A percentile compares a stretch with the other conserved stretches of the same genome.
Evolutionary conservation across 2,797 vertebrate species (phyloP).

Genomic region (Clarias platycephalus): DNA sequence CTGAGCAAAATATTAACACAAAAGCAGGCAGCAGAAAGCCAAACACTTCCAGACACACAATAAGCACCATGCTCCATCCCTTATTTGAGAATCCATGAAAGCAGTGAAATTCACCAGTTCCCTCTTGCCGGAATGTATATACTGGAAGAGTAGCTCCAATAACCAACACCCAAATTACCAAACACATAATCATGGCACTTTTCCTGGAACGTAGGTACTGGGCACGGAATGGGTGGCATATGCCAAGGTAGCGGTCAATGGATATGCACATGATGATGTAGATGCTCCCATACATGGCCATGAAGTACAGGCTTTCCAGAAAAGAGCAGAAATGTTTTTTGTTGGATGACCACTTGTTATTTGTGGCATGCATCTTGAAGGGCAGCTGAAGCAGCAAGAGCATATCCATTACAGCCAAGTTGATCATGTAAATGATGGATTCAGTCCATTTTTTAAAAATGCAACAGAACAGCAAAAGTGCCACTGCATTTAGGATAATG

Average conservation of each 20-base stretch:
- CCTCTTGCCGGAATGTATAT: slow-evolving; percentile 61
- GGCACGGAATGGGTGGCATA: slow-evolving; percentile 76
- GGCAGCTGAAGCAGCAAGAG: slow-evolving; percentile 84
- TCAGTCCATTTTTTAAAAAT: slow-evolving; percentile 77
- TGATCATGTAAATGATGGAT: slow-evolving; percentile 88
- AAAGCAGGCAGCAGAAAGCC: slow-evolving; percentile 81
- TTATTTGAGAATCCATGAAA: slow-evolving; percentile 77
- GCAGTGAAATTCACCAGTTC: slow-evolving; percentile 56
- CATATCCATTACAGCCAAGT: slow-evolving; percentile 81
- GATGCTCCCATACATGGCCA: slow-evolving; percentile 86
- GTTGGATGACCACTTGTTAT: fast-evolving
- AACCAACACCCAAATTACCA: slow-evolving; percentile 75
- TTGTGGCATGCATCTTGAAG: slow-evolving; percentile 76
- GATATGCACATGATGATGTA: slow-evolving; percentile 87
- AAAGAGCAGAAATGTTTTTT: slow-evolving; percentile 70
- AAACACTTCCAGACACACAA: slow-evolving; percentile 78
- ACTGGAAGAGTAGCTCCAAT: slow-evolving; percentile 67
- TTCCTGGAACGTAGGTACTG: slow-evolving; percentile 76
- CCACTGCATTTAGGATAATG: slow-evolving; percentile 74
- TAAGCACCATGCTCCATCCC: slow-evolving; percentile 72
- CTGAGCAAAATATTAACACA: slow-evolving; percentile 79
- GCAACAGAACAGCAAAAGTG: slow-evolving; percentile 75
- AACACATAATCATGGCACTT: slow-evolving; percentile 67
- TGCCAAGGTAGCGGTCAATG: slow-evolving; percentile 82
- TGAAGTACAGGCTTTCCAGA: slow-evolving; percentile 82